Evolutionary conservation across 1,140 invertebrate genomes (phyloP).

Genomic region (Drosophila bocqueti): DNA sequence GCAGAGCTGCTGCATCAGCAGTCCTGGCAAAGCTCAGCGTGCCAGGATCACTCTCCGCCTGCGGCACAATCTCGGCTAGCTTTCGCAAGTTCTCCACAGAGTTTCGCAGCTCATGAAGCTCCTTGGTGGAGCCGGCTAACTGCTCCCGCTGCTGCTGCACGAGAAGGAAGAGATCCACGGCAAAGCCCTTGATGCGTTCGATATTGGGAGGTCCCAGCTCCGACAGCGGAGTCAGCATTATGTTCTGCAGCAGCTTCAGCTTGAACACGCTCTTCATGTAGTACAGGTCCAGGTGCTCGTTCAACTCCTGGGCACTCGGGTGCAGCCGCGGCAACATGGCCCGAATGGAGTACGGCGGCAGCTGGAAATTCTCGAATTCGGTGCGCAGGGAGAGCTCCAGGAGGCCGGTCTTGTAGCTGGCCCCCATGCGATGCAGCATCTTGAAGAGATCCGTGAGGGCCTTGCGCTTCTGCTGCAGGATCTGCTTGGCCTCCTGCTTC

Average conservation of each 20-base stretch:
- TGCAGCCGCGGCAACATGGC: slow-evolving; percentile 69
- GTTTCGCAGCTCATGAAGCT: slow-evolving; percentile 81
- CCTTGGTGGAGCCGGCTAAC: slow-evolving; percentile 75
- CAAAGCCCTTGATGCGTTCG: slow-evolving; percentile 93
- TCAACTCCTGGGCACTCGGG: slow-evolving; percentile 57
- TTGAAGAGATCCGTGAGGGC: slow-evolving; percentile 94
- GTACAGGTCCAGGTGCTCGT: slow-evolving; percentile 79
- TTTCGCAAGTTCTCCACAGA: slow-evolving; percentile 69
- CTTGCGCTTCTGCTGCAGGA: slow-evolving; percentile 93
- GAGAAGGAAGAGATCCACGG: slow-evolving; percentile 88
- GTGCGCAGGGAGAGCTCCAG: slow-evolving; percentile 85
- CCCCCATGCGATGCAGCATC: slow-evolving; percentile 89
- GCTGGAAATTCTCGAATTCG: slow-evolving; percentile 77
- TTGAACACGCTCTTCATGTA: slow-evolving; percentile 84
- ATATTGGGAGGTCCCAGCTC: slow-evolving; percentile 93
- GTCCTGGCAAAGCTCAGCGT: slow-evolving; percentile 36
- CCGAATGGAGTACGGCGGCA: slow-evolving; percentile 69
- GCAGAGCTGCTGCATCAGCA: slow-evolving; percentile 40
- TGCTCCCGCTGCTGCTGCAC: slow-evolving; percentile 86
- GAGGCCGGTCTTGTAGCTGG: slow-evolving; percentile 93
- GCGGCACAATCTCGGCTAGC: slow-evolving; percentile 46
- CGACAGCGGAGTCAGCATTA: slow-evolving; percentile 89
- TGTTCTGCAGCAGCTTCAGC: slow-evolving; percentile 87
- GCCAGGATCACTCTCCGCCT: background rate
- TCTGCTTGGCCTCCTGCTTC: slow-evolving; percentile 91